Conservation (phyloP, 2,888 invertebrate genomes). For the Andricus curvator region DNA sequence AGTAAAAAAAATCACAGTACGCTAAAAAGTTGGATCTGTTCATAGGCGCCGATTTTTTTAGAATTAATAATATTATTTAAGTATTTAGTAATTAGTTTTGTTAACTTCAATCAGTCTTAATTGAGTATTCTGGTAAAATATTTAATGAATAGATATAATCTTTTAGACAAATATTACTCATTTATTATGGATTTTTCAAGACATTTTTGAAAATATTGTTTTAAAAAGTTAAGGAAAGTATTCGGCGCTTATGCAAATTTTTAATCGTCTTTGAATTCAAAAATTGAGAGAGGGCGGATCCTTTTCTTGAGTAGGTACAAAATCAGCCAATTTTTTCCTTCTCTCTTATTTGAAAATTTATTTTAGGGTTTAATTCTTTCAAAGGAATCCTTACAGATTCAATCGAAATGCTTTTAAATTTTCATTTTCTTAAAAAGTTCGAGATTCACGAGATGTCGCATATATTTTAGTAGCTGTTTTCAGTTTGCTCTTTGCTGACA, state of each 20-base stretch:
- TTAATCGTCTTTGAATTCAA: not conserved
- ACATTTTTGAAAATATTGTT: not conserved
- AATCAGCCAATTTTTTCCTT: conserved; percentile 1
- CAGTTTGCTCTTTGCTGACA: no score
- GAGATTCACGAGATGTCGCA: no score
- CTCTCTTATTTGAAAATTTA: not conserved
- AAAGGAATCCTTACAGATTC: not conserved
- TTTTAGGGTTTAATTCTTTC: not conserved
- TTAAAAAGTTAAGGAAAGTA: not conserved
- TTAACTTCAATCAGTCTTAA: not conserved
- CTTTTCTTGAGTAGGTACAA: not conserved
- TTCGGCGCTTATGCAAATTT: conserved; percentile 3
- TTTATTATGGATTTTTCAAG: not conserved
- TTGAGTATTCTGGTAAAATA: not conserved
- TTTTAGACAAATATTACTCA: conserved; percentile 2
- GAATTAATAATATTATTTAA: not conserved
- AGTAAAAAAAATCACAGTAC: not conserved
- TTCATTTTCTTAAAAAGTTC: no score
- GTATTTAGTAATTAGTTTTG: not conserved
- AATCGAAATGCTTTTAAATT: not conserved
- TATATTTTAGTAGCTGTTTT: no score
- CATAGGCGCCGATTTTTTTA: conserved; percentile 7
- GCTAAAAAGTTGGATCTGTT: not conserved
- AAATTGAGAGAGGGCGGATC: not conserved
- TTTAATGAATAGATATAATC: not conserved